Evolutionary conservation across 2,888 invertebrate genomes (phyloP).

Genomic region (Amphipyra tragopoginis): DNA sequence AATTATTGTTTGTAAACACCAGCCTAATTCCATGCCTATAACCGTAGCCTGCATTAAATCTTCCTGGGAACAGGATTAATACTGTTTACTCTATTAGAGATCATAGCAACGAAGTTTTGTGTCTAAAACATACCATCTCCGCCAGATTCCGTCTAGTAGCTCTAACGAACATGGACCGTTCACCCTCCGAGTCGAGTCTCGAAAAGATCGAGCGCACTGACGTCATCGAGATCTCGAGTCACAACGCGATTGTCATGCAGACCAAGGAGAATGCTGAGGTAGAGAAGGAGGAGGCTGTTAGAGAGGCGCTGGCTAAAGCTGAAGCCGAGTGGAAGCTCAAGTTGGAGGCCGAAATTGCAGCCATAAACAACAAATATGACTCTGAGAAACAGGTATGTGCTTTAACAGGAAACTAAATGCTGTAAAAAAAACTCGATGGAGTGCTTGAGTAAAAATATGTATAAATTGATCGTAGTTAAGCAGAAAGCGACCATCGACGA

Average conservation of each 20-base stretch:
- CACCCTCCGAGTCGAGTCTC: slow-evolving; percentile 94
- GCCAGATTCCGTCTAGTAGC: slow-evolving; percentile 93
- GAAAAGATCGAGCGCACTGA: slow-evolving; percentile 93
- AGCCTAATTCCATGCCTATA: too few species aligned
- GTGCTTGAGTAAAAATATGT: too few species aligned
- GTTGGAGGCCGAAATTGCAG: slow-evolving; percentile 67
- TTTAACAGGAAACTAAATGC: too few species aligned
- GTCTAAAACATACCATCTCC: neutral
- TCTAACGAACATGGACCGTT: slow-evolving; percentile 92
- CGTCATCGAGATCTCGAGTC: slow-evolving; percentile 91
- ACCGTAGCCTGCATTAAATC: too few species aligned
- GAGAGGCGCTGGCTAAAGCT: slow-evolving; percentile 87
- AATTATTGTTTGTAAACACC: too few species aligned
- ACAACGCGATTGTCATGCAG: slow-evolving; percentile 92
- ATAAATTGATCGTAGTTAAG: too few species aligned
- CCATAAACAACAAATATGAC: slow-evolving; percentile 84
- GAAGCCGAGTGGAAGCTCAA: slow-evolving; percentile 91
- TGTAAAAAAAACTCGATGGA: too few species aligned
- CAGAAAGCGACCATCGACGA: too few species aligned
- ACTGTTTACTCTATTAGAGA: too few species aligned
- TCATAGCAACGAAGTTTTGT: too few species aligned
- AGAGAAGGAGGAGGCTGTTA: slow-evolving; percentile 89
- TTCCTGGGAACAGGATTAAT: too few species aligned
- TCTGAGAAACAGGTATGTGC: slow-evolving; percentile 86
- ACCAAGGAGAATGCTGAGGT: slow-evolving; percentile 92